Percentiles rank a stretch among this genome's conserved stretches.
Evolutionary conservation across 2,888 invertebrate genomes (phyloP).

Genomic region (Marasmarcha lunaedactyla): DNA sequence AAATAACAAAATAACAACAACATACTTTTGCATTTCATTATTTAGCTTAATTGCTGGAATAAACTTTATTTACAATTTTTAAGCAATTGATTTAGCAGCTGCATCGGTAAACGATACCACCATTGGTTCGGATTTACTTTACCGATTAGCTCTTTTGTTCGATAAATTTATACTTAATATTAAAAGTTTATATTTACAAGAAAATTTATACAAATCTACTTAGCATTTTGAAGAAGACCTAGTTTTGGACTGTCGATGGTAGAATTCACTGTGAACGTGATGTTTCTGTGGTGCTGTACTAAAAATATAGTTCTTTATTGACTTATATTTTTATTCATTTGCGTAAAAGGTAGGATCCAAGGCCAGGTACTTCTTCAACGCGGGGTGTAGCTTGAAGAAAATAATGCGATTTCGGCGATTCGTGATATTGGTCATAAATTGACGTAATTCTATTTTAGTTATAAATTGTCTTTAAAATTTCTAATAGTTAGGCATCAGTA

Average conservation of each 20-base stretch:
- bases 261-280: too few species aligned
- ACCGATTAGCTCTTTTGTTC: not conserved
- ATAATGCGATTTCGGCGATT: not conserved
- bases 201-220: not conserved
- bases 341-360: too few species aligned
- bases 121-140: not conserved
- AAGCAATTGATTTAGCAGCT: not conserved
- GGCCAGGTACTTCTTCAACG: too few species aligned
- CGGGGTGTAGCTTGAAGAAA: too few species aligned
- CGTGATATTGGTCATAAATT: slow-evolving; percentile 3
- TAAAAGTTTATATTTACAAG: slow-evolving; percentile 1
- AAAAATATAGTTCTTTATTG: too few species aligned
- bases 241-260: too few species aligned
- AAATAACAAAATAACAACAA: slow-evolving; percentile 1
- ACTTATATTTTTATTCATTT: too few species aligned
- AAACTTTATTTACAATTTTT: slow-evolving; percentile 4
- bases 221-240: not conserved
- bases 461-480: slow-evolving; percentile 23
- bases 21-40: not conserved
- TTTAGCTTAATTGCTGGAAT: not conserved
- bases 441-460: not conserved
- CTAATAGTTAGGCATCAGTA: slow-evolving; percentile 46
- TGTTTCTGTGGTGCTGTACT: too few species aligned
- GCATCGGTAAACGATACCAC: not conserved
- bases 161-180: not conserved